Percentiles rank a stretch among this genome's conserved stretches.
These are phyloP conservation scores for Mycteria americana DNA, from an alignment of 2,797 vertebrate genomes.

Conservation along the genomic window DNA sequence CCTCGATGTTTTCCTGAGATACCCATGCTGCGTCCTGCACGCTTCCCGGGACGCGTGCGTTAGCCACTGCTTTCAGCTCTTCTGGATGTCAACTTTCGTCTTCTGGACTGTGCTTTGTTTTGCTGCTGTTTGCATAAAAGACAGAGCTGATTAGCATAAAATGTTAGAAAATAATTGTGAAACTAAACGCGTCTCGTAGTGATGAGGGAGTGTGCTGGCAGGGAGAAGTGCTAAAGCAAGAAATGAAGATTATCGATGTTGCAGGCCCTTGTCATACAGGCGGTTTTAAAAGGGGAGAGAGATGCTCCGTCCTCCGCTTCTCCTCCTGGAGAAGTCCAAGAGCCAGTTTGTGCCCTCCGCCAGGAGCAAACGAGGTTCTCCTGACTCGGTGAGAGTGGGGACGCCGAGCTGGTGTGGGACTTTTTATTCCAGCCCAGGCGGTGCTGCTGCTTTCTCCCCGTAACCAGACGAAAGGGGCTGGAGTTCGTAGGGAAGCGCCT, in stretches of 20 bases:
- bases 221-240: neutral
- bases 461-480: neutral
- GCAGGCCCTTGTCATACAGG: neutral
- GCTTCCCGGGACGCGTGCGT: fast-evolving
- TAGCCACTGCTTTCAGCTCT: neutral
- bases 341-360: neutral
- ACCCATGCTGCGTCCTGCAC: neutral
- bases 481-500: fast-evolving
- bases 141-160: neutral
- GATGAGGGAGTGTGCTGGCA: neutral
- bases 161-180: neutral
- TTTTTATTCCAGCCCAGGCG: fast-evolving
- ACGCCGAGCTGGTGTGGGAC: fast-evolving
- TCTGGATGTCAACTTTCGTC: neutral
- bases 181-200: fast-evolving
- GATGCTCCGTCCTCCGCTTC: neutral
- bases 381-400: neutral
- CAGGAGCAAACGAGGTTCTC: neutral
- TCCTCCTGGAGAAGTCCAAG: neutral
- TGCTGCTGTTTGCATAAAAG: neutral
- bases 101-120: neutral
- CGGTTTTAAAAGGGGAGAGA: neutral
- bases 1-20: neutral
- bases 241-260: neutral
- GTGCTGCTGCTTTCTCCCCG: neutral